These are phyloP conservation scores for Rosalia funebris DNA, from an alignment of 2,888 invertebrate species.

Conservation along the genomic window DNA sequence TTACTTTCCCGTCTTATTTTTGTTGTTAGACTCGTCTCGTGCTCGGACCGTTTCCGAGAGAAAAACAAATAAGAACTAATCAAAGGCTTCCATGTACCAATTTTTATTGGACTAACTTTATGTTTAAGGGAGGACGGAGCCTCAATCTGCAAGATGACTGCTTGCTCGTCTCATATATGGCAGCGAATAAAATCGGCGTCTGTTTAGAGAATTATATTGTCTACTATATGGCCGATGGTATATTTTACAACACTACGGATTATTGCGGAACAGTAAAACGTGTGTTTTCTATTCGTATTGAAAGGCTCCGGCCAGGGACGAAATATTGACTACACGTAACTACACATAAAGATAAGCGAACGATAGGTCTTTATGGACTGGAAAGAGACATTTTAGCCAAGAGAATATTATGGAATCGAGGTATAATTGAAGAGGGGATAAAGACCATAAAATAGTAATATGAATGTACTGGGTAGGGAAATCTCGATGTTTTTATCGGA, in stretches of 20 bases:
- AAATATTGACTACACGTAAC: constrained; percentile 27
- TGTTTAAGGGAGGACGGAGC: constrained; percentile 8
- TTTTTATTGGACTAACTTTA: constrained; percentile 31
- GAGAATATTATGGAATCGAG: too few species aligned
- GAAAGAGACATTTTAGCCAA: constrained; percentile 28
- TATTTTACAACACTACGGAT: constrained; percentile 22
- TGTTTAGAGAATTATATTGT: constrained; percentile 37
- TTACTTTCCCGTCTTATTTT: constrained; percentile 20
- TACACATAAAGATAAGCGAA: constrained; percentile 34
- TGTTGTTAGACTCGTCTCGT: not conserved
- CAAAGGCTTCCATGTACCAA: constrained; percentile 24
- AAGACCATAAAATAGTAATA: too few species aligned
- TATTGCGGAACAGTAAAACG: constrained; percentile 19
- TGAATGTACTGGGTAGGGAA: too few species aligned
- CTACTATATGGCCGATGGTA: constrained; percentile 27
- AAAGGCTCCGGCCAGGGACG: constrained; percentile 32
- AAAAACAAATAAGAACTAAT: constrained; percentile 21
- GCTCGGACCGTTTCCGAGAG: not conserved
- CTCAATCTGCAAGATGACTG: constrained; percentile 22
- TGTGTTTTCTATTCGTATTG: constrained; percentile 26
- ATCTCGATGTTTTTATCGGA: too few species aligned
- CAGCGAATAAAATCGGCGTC: constrained; percentile 31
- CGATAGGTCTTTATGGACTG: constrained; percentile 29
- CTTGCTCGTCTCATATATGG: constrained; percentile 11
- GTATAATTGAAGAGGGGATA: too few species aligned